Evolutionary conservation across 2,113 vertebrate genomes (phyloP).

Genomic region (Tragelaphus imberbis): DNA sequence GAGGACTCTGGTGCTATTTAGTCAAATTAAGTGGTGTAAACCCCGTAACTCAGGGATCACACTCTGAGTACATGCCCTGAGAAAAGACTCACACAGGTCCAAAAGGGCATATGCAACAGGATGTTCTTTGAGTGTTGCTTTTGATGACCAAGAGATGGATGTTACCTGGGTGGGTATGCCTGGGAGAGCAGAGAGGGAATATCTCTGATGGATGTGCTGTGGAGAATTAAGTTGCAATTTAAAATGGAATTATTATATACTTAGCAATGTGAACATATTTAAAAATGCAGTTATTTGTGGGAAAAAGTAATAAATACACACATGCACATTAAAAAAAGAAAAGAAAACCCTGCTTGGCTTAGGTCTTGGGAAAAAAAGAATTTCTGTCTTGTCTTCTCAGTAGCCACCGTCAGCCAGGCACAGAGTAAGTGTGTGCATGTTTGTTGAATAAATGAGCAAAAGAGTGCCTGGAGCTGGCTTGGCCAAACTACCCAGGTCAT

Average conservation of each 20-base stretch:
- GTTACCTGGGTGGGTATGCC: neutral
- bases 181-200: neutral
- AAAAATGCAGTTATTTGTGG: neutral
- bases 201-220: neutral
- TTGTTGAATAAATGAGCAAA: slow-evolving; percentile 18
- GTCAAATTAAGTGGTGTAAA: neutral
- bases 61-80: neutral
- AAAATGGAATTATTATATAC: neutral
- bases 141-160: neutral
- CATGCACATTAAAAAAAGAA: neutral
- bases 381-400: neutral
- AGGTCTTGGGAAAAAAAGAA: neutral
- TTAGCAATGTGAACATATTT: neutral
- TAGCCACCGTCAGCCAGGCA: neutral
- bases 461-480: neutral
- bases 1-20: neutral
- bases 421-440: neutral
- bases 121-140: neutral
- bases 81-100: neutral
- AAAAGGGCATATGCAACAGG: neutral
- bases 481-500: neutral
- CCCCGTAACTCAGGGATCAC: neutral
- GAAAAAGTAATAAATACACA: neutral
- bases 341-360: neutral
- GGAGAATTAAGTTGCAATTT: neutral